A percentile compares a stretch with the other conserved stretches of the same genome.
Evolutionary conservation across 1,140 invertebrate genomes (phyloP).

Genomic region (Cydia amplana): DNA sequence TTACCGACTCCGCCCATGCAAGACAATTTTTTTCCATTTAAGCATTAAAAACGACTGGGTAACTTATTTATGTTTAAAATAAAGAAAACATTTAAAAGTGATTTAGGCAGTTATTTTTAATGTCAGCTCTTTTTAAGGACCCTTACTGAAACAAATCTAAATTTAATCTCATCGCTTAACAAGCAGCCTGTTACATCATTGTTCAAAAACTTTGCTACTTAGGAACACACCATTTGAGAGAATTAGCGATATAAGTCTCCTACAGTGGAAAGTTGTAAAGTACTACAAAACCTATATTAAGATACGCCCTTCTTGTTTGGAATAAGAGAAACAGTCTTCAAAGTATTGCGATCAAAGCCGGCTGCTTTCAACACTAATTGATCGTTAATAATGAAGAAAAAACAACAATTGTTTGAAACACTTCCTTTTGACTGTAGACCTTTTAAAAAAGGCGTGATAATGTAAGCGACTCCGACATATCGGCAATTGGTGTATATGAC

Average conservation of each 20-base stretch:
- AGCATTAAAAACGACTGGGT: neutral
- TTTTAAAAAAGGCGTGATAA: neutral
- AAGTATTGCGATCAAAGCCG: neutral
- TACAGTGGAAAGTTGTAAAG: neutral
- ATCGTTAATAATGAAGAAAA: neutral
- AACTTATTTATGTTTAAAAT: neutral
- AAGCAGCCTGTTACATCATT: neutral
- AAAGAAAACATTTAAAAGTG: neutral
- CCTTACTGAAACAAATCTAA: neutral
- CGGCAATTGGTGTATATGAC: too few relatives aligned
- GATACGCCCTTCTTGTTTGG: neutral
- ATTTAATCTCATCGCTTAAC: neutral
- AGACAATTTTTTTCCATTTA: too few relatives aligned
- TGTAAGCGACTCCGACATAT: too few relatives aligned
- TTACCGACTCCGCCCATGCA: too few relatives aligned
- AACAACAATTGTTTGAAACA: slow-evolving; percentile 17
- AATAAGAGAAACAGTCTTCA: slow-evolving; percentile 1
- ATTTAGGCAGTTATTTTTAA: slow-evolving; percentile 7
- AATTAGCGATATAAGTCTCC: slow-evolving; percentile 4
- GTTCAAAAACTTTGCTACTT: slow-evolving; percentile 4
- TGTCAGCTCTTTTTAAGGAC: neutral
- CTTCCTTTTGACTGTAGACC: neutral
- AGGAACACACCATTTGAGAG: neutral
- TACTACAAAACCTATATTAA: neutral
- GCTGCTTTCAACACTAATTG: slow-evolving; percentile 4